These are phyloP conservation scores for Odontophorus gujanensis DNA, from an alignment of 2,113 vertebrate genomes.

Conservation along the genomic window DNA sequence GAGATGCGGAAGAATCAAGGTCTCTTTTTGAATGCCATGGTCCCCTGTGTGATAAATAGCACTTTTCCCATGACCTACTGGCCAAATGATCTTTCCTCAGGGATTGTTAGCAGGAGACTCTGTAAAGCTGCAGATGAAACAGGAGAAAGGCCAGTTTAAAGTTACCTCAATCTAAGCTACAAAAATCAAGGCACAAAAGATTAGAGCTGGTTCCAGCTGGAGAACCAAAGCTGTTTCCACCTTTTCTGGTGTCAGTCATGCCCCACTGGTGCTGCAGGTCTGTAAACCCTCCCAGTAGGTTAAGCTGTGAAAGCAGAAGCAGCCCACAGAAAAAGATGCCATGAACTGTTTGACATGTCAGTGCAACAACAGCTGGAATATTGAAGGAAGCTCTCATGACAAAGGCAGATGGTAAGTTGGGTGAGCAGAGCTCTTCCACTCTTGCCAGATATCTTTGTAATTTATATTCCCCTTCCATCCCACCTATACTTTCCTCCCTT, in stretches of 20 bases:
- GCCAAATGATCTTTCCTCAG: constrained; percentile 40
- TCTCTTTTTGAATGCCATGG: constrained; percentile 28
- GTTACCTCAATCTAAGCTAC: constrained; percentile 42
- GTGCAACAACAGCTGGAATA: neutral
- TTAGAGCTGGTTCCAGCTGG: neutral
- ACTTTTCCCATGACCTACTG: constrained; percentile 44
- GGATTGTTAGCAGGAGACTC: constrained; percentile 42
- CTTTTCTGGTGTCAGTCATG: neutral
- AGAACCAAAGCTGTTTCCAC: neutral
- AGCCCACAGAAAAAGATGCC: neutral
- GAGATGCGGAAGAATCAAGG: constrained; percentile 13
- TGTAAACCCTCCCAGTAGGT: constrained; percentile 8
- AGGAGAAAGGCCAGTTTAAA: constrained; percentile 42
- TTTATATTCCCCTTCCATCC: neutral
- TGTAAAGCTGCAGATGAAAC: constrained; percentile 51
- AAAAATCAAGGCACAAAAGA: constrained; percentile 17
- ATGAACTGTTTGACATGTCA: neutral
- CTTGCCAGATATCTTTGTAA: neutral
- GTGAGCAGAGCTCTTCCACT: neutral
- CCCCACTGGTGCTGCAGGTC: neutral
- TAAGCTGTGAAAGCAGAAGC: neutral
- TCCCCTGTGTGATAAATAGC: constrained; percentile 49
- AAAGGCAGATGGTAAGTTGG: neutral
- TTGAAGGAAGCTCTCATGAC: neutral
- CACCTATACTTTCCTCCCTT: constrained; percentile 9